These are phyloP conservation scores for Vireo altiloquus DNA, from an alignment of 2,113 vertebrate genomes.

Conservation along the genomic window DNA sequence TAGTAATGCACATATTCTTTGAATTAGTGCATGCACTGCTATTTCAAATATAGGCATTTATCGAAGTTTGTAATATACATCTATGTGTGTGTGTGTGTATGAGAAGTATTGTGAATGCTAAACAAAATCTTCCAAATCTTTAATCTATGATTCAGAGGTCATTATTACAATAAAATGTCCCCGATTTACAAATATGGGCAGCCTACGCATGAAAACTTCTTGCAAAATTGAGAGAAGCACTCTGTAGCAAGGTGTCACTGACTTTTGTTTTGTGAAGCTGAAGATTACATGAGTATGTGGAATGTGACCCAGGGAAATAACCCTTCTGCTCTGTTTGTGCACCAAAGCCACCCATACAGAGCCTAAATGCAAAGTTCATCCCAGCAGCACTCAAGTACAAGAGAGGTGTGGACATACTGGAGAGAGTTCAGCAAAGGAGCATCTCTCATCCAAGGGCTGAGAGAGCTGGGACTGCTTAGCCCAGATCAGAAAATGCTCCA, in stretches of 20 bases:
- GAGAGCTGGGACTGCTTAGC: background rate
- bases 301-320: background rate
- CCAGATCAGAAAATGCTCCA: background rate
- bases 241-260: fast-evolving
- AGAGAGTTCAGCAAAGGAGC: background rate
- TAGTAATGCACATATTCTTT: background rate
- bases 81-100: background rate
- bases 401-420: fast-evolving
- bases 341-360: background rate
- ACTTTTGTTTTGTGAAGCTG: background rate
- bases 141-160: background rate
- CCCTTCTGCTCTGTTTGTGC: background rate
- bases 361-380: background rate
- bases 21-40: background rate
- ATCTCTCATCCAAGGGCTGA: background rate
- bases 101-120: background rate
- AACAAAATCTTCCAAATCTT: background rate
- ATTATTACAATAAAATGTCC: background rate
- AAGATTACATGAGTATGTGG: background rate
- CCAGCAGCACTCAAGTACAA: background rate
- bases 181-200: background rate
- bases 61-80: background rate
- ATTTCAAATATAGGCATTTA: background rate
- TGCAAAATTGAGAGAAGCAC: background rate
- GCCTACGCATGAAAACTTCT: background rate